Conservation (phyloP, 2,888 invertebrate species). For the Tyria jacobaeae region DNA sequence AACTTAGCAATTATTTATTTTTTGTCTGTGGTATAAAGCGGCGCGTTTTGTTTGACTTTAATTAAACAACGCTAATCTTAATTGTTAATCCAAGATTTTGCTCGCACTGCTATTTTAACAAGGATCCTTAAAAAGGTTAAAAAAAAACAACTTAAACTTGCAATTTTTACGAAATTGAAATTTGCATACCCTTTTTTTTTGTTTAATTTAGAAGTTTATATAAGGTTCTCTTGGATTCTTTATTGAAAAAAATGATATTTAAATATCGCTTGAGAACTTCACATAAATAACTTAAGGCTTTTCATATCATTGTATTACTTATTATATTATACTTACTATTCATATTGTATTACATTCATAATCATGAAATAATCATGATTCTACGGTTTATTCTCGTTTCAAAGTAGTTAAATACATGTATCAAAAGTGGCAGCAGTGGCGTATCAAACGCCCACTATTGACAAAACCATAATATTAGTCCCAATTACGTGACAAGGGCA, state of each 20-base stretch:
- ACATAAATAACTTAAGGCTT: not conserved
- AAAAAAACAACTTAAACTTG: slow-evolving; percentile 6
- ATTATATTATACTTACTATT: too few species aligned
- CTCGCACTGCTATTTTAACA: slow-evolving; percentile 32
- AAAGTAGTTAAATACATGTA: too few species aligned
- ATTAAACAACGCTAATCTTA: slow-evolving; percentile 48
- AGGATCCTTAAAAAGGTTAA: slow-evolving; percentile 33
- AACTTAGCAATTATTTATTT: slow-evolving; percentile 44
- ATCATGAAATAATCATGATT: too few species aligned
- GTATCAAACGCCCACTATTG: too few species aligned
- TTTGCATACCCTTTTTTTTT: slow-evolving; percentile 27
- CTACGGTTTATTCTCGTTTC: too few species aligned
- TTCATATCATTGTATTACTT: too few species aligned
- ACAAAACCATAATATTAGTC: too few species aligned
- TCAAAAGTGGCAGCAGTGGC: too few species aligned
- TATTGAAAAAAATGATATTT: not conserved
- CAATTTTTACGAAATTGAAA: slow-evolving; percentile 19
- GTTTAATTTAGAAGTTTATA: slow-evolving; percentile 26
- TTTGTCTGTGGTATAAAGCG: slow-evolving; percentile 40
- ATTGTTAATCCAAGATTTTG: slow-evolving; percentile 48
- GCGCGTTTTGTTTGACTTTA: slow-evolving; percentile 52
- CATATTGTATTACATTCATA: too few species aligned
- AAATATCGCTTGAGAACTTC: not conserved
- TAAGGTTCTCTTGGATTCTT: slow-evolving; percentile 5
- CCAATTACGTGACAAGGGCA: too few species aligned